Evolutionary conservation across 2,888 invertebrate species (phyloP).

Genomic region (Drosophila meridiana): DNA sequence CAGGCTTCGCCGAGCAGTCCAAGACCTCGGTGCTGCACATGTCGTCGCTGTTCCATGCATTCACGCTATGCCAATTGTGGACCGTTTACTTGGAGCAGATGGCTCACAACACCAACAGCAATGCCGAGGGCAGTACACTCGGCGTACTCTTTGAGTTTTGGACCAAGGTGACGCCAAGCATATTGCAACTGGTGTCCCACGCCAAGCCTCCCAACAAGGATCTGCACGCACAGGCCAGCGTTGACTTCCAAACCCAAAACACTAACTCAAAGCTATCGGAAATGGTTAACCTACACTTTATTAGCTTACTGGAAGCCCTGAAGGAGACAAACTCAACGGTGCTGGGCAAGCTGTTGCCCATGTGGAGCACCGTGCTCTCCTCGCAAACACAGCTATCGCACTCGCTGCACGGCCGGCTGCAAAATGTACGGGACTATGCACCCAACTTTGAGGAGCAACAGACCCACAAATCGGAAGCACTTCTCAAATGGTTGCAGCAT

Average conservation of each 20-base stretch:
- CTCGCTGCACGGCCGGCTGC: conserved; percentile 93
- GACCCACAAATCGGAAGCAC: conserved; percentile 85
- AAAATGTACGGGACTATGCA: conserved; percentile 94
- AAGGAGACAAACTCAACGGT: conserved; percentile 97
- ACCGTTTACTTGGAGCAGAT: conserved; percentile 98
- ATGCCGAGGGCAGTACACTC: conserved; percentile 90
- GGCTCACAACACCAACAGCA: conserved; percentile 88
- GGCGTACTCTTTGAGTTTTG: conserved; percentile 98
- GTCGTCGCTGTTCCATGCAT: conserved; percentile 98
- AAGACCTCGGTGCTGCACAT: conserved; percentile 97
- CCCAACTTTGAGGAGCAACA: conserved; percentile 85
- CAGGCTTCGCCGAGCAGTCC: conserved; percentile 98
- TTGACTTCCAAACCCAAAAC: conserved; percentile 65
- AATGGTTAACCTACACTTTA: conserved; percentile 98
- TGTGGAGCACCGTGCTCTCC: conserved; percentile 98
- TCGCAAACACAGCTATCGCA: conserved; percentile 97
- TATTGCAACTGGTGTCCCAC: conserved; percentile 95
- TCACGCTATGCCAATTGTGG: conserved; percentile 99
- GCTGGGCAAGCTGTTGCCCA: conserved; percentile 94
- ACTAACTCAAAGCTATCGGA: conserved; percentile 92
- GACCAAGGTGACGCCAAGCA: conserved; percentile 98
- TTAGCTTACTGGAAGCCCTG: conserved; percentile 96
- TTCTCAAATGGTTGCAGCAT: conserved; percentile 94
- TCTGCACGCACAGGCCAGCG: conserved; percentile 38
- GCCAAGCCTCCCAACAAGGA: conserved; percentile 92